Conservation (phyloP, 2,888 invertebrate genomes). For the Melinopterus prodromus region DNA sequence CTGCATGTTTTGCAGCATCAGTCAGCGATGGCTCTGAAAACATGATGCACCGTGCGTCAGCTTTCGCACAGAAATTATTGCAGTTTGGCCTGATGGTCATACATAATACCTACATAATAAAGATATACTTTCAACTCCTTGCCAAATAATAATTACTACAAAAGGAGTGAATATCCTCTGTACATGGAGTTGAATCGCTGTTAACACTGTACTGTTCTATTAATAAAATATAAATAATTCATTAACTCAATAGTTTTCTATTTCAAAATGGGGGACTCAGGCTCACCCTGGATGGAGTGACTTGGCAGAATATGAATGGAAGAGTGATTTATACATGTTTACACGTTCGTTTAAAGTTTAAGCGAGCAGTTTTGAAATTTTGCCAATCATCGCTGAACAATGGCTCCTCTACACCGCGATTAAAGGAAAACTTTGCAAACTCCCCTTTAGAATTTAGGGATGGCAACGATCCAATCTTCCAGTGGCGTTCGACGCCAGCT, state of each 20-base stretch:
- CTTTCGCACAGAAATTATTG: too few relatives aligned
- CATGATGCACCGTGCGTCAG: too few relatives aligned
- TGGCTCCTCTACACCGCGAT: not conserved
- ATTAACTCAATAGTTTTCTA: not conserved
- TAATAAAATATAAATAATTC: too few relatives aligned
- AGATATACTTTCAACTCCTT: too few relatives aligned
- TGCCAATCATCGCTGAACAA: not conserved
- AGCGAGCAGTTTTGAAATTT: not conserved
- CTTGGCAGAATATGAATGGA: not conserved
- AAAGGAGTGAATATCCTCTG: too few relatives aligned
- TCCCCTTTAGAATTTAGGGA: not conserved
- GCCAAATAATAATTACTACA: too few relatives aligned
- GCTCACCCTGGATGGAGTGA: not conserved
- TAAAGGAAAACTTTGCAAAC: not conserved
- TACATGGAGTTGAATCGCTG: too few relatives aligned
- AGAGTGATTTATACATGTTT: not conserved
- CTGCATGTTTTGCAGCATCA: too few relatives aligned
- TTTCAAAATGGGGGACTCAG: not conserved
- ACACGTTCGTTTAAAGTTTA: slow-evolving; percentile 4
- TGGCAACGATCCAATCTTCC: not conserved
- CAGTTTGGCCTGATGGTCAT: too few relatives aligned
- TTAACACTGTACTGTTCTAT: too few relatives aligned
- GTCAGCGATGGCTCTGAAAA: too few relatives aligned
- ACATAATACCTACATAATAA: too few relatives aligned
- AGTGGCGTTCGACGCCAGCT: not conserved